Evolutionary conservation across 2,113 vertebrate genomes (phyloP), one percentile per base, ranked within the genome.

Genomic region (Tenrec ecaudatus): DNA sequence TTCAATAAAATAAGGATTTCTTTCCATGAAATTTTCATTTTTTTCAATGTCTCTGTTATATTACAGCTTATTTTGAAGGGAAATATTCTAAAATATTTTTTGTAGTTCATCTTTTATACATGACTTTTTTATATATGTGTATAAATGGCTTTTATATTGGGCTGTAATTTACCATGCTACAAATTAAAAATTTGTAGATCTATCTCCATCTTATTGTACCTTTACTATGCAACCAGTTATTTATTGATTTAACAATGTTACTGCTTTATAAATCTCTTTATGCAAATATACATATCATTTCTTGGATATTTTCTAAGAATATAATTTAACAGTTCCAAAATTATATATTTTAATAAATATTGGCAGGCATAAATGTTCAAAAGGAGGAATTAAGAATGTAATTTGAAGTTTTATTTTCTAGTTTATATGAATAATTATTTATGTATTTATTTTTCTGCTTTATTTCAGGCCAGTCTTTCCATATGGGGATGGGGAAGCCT

Each of bases 401-500:
- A 5, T 73, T 66, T 36, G 36, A 83, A 84, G 17, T 80, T 93
- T 77, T 84, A 20, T 84, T 87, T 86, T 88, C 43, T 95, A 40
- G 82, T 91, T 91, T 22, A 43, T 88, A 7, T 66, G 64, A 10
- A 66, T 78, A 82, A 76, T 47, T 93, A 69, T 80, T 87, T 40
- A 62, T 82, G 22, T 66, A 66, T 66, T 68, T 68, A 27, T 88
- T 66, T 40, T 73, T 98, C 97, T 95, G 77, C 80, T 97, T 95
- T 90, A 84, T 98, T 99, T 97, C 98, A 99, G 99, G 99, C 98
- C 98, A 99, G 98, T 98, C 98, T 99, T 97, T 99, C 99, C 98
- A 98, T 99, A 98, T 99, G 99, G 99, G 99, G 99, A 99, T 99
- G 99, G 99, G 99, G 99, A 98, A 98, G 99, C 98, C 99, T 99